Evolutionary conservation across 2,888 invertebrate genomes (phyloP), one percentile per base, ranked within the genome.

Genomic region (Rhagonycha lutea): DNA sequence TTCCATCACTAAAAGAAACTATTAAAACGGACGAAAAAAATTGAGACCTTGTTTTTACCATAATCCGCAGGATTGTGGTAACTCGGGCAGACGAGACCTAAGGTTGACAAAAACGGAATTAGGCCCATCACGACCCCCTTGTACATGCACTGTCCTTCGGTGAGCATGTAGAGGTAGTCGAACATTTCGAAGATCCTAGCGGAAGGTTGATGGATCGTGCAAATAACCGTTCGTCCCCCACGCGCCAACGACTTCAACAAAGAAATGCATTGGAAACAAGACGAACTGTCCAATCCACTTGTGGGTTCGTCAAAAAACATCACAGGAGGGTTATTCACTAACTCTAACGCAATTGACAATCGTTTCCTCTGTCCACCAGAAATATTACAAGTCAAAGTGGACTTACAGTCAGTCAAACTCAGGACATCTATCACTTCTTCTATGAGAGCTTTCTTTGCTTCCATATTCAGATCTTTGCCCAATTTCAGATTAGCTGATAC

Each of bases 21-120:
- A 68, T 24, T 24, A 24, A 47, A 47, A 47, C 47, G n/a, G 11
- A n/a, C 47, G 47, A n/a, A 47, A n/a, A 4, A n/a, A 3, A 10
- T 47, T 0, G 47, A 0, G n/a, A 47, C n/a, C 1, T 11, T 23
- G 11, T 29, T 32, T 90, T 90, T 87, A 96, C 96, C 94, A 87
- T 96, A 98, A 91, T 98, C 98, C 72, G 98, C 98, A 69, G 98
- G 98, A 88, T 98, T 98, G 89, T 98, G 98, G 85, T 98, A 98
- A 83, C 96, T 93, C 0, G 98, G 98, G 88, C 98, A 98, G 79
- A 95, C 92, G 70, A 97, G 91, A 14, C 94, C 94, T 91, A 97
- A 92, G 0, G 93, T 92, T 3, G 94, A 92, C 73, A 98, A 90
- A 87, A 97, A 98, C 14, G 97, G 96, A 80, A 98, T 95, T 80